Conservation (phyloP, 2,888 invertebrate species). For the Epsilonema sp. region DNA sequence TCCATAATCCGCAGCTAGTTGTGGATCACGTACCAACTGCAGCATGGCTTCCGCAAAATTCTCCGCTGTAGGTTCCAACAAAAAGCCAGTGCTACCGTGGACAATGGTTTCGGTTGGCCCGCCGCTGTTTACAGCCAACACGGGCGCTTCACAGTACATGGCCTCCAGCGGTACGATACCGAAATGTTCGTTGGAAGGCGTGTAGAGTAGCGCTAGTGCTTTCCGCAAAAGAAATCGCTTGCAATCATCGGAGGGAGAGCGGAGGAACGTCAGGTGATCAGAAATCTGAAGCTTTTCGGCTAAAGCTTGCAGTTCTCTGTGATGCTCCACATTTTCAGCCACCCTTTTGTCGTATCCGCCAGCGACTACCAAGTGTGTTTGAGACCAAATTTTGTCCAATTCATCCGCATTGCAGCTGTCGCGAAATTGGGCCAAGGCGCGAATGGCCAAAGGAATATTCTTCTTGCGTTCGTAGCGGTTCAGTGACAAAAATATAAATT, state of each 20-base stretch:
- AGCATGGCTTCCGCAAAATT: conserved; percentile 17
- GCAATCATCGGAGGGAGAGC: conserved; percentile 61
- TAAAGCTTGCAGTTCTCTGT: conserved; percentile 49
- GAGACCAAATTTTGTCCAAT: conserved; percentile 6
- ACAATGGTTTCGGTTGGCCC: conserved; percentile 78
- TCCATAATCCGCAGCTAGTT: conserved; percentile 11
- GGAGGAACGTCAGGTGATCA: conserved; percentile 57
- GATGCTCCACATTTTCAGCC: conserved; percentile 65
- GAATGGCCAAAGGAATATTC: conserved; percentile 64
- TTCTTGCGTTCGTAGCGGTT: conserved; percentile 96
- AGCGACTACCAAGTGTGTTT: conserved; percentile 65
- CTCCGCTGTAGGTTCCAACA: conserved; percentile 17
- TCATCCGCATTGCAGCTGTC: too few species aligned
- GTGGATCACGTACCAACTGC: conserved; percentile 9
- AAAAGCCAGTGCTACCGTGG: conserved; percentile 33
- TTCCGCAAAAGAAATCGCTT: conserved; percentile 60
- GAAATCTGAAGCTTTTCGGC: conserved; percentile 37
- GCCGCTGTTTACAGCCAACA: conserved; percentile 81
- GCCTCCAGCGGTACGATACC: conserved; percentile 97
- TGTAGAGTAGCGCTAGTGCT: conserved; percentile 66
- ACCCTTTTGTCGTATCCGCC: conserved; percentile 86
- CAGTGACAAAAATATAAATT: conserved; percentile 58
- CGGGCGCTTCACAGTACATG: conserved; percentile 89
- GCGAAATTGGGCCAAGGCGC: too few species aligned
- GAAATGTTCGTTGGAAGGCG: conserved; percentile 90